Evolutionary conservation across 2,888 invertebrate species (phyloP), one percentile per base, ranked within the genome.

Genomic region (Disparrhopalites patrizii): DNA sequence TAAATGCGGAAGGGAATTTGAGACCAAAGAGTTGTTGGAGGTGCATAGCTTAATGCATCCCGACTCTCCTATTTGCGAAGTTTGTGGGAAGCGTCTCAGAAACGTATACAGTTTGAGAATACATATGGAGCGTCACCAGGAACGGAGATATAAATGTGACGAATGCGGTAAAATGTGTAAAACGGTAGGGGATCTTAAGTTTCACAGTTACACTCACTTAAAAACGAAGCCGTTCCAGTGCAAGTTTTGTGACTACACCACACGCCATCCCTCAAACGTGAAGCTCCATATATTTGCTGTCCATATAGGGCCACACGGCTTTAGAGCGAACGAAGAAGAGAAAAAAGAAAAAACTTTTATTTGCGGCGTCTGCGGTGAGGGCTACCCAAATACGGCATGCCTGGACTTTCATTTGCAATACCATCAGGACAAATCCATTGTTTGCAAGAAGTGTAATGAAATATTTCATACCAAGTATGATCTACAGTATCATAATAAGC

Each of bases 401-500:
- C 40, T 40, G n/a, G 18, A 15, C 5, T 18, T 18, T 15, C 40
- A 40, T 40, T 3, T 18, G 13, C 40, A 40, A 18, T 40, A 40
- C 40, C 40, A 40, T 13, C 5, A 13, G 3, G 40, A 40, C 13
- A 40, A 40, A 40, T 18, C 15, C 4, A 40, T 4, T 40, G 40
- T 40, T 3, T 58, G 58, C 25, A 58, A 43, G 30, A 58, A 58
- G 20, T 58, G 58, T 27, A 20, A 25, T 7, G 27, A 43, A 23
- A 27, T 25, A 13, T 58, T 58, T 28, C 25, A 38, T 5, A 28
- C 58, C 43, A 58, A 43, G 40, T 58, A 43, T 43, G 58, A 58
- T 20, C 28, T 28, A 1, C 38, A 20, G 43, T 23, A 25, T 10
- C 58, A 58, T 27, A n/a, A 1, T 7, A 43, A 28, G 20, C 43